Percentiles rank a stretch among this genome's conserved stretches.
phyloP scores from a whole-genome alignment of 1,140 invertebrate genomes.

The Drusus annulatus region DNA sequence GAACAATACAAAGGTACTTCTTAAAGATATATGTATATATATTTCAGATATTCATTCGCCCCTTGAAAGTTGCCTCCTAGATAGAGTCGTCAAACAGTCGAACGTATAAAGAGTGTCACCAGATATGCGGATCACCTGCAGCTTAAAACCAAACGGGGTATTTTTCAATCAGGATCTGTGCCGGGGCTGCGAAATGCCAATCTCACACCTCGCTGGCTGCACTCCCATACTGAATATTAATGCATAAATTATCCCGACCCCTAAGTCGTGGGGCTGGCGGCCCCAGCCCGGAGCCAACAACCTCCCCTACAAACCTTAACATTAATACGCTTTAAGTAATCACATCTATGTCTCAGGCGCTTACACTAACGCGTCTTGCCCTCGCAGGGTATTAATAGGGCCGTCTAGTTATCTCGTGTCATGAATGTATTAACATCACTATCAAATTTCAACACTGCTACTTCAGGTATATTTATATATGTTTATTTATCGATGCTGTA shows the following conservation, averaged over 20 bases:
- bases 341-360: conserved; percentile 5
- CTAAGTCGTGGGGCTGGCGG: background rate
- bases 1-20: too few relatives aligned
- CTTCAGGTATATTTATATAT: too few relatives aligned
- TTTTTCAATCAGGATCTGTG: conserved; percentile 15
- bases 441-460: too few relatives aligned
- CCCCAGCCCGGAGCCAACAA: background rate
- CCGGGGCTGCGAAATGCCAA: conserved; percentile 6
- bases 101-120: background rate
- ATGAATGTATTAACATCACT: too few relatives aligned
- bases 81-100: too few relatives aligned
- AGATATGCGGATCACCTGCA: conserved; percentile 12
- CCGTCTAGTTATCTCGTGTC: too few relatives aligned
- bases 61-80: too few relatives aligned
- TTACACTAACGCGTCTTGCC: background rate
- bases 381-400: too few relatives aligned
- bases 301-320: conserved; percentile 19
- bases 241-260: conserved; percentile 40
- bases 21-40: too few relatives aligned
- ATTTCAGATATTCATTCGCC: too few relatives aligned
- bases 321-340: conserved; percentile 32
- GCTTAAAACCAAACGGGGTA: conserved; percentile 7
- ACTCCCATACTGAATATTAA: conserved; percentile 37
- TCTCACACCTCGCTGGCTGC: conserved; percentile 13
- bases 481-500: too few relatives aligned